Percentiles rank a stretch among this genome's conserved stretches.
Conservation (phyloP, 2,888 invertebrate species). For the Hydrotaea diabolus region DNA sequence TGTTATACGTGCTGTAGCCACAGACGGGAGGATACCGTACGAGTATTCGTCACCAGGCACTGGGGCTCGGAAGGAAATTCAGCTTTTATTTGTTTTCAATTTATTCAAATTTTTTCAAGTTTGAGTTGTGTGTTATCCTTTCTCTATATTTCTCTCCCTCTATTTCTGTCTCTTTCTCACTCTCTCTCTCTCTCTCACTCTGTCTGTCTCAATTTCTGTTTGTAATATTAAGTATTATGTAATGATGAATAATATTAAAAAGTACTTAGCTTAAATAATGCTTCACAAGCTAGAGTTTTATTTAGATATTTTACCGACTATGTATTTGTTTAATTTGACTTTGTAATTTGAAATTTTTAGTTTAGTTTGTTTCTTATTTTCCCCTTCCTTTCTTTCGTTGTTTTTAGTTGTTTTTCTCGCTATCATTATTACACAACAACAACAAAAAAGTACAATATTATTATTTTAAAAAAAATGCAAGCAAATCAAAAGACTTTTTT, state of each 20-base stretch:
- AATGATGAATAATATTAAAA: background rate
- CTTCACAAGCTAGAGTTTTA: constrained; percentile 32
- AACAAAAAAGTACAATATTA: constrained; percentile 2
- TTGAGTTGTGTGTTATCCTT: constrained; percentile 54
- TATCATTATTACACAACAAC: constrained; percentile 45
- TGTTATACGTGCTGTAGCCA: no score
- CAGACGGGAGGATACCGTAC: no score
- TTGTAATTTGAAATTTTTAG: constrained; percentile 5
- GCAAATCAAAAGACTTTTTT: constrained; percentile 55
- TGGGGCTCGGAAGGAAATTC: background rate
- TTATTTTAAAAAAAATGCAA: background rate
- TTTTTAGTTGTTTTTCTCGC: constrained; percentile 33
- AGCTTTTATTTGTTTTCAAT: constrained; percentile 58
- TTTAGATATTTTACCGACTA: background rate
- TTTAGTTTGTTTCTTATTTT: constrained; percentile 17
- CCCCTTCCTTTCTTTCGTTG: constrained; percentile 35
- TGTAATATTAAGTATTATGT: constrained; percentile 47
- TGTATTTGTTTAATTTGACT: constrained; percentile 22
- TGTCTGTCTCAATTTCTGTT: constrained; percentile 59
- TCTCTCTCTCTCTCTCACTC: constrained; percentile 61
- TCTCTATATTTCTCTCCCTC: constrained; percentile 54
- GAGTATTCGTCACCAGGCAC: background rate
- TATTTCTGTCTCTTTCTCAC: constrained; percentile 56
- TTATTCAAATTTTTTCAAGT: constrained; percentile 62
- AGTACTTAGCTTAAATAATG: constrained; percentile 15